A percentile compares a stretch with the other conserved stretches of the same genome.
These are phyloP conservation scores for Hanleya hanleyi DNA, from an alignment of 2,888 invertebrate genomes.

Conservation along the genomic window DNA sequence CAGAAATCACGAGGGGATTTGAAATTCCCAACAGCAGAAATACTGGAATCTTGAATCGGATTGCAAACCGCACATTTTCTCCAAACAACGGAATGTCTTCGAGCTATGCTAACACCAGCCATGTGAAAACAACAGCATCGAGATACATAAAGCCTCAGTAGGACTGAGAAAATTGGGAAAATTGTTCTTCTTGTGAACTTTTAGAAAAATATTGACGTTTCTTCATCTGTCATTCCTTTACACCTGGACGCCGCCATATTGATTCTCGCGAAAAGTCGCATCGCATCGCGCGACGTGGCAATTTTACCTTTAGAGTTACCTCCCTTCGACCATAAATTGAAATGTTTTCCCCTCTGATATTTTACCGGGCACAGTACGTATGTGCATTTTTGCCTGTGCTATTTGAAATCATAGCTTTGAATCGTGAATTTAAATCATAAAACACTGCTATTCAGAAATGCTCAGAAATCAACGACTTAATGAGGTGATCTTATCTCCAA, in stretches of 20 bases:
- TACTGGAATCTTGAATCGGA: conserved; percentile 34
- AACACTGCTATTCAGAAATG: too few relatives aligned
- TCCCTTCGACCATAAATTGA: neutral
- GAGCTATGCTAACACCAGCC: neutral
- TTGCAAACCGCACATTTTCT: conserved; percentile 60
- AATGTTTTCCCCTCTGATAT: too few relatives aligned
- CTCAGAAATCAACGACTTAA: too few relatives aligned
- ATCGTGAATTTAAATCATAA: too few relatives aligned
- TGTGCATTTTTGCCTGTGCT: too few relatives aligned
- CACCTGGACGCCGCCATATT: neutral
- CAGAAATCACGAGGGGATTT: conserved; percentile 73
- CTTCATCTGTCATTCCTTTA: neutral
- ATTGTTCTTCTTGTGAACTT: too few relatives aligned
- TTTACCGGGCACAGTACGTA: too few relatives aligned
- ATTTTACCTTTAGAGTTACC: neutral
- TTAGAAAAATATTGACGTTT: too few relatives aligned
- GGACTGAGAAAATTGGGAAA: neutral
- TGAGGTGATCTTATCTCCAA: too few relatives aligned
- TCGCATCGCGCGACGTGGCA: conserved; percentile 5
- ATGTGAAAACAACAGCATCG: neutral
- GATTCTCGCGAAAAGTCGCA: neutral
- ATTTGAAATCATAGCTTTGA: too few relatives aligned
- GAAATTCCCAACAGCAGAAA: conserved; percentile 41
- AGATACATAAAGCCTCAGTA: neutral
- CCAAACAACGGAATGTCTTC: conserved; percentile 40